These are phyloP conservation scores for Caloenas nicobarica DNA, from an alignment of 2,113 vertebrate species.

Conservation along the genomic window DNA sequence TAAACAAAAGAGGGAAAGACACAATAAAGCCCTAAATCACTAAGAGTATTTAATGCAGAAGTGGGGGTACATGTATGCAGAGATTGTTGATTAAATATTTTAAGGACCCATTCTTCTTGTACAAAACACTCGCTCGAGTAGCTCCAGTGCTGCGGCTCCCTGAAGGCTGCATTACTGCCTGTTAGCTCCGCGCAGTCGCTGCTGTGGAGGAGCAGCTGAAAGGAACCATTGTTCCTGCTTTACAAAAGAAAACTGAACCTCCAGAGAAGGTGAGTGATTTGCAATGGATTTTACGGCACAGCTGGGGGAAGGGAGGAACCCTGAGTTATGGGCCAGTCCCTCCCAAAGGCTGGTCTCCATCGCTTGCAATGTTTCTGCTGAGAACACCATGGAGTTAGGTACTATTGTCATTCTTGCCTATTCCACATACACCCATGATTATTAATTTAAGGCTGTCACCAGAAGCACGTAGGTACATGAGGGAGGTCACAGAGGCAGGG, in stretches of 20 bases:
- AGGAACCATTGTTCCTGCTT: conserved; percentile 15
- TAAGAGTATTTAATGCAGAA: conserved; percentile 17
- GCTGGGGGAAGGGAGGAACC: not conserved
- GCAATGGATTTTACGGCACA: not conserved
- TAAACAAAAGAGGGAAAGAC: conserved; percentile 27
- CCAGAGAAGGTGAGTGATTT: conserved; percentile 19
- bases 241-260: conserved; percentile 7
- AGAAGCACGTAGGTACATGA: not conserved
- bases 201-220: not conserved
- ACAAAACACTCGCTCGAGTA: not conserved
- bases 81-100: conserved; percentile 31
- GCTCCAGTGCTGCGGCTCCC: not conserved
- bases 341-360: not conserved
- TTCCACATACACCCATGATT: not conserved
- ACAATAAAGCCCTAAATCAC: conserved; percentile 2
- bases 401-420: not conserved
- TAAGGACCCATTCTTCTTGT: conserved; percentile 12
- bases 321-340: rapidly evolving
- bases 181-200: not conserved
- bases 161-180: not conserved
- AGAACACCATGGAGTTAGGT: not conserved
- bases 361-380: not conserved
- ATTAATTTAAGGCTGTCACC: not conserved
- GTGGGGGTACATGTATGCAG: not conserved
- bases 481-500: not conserved